Evolutionary conservation across 2,113 vertebrate genomes (phyloP).

Genomic region (Psilopogon haemacephalus): DNA sequence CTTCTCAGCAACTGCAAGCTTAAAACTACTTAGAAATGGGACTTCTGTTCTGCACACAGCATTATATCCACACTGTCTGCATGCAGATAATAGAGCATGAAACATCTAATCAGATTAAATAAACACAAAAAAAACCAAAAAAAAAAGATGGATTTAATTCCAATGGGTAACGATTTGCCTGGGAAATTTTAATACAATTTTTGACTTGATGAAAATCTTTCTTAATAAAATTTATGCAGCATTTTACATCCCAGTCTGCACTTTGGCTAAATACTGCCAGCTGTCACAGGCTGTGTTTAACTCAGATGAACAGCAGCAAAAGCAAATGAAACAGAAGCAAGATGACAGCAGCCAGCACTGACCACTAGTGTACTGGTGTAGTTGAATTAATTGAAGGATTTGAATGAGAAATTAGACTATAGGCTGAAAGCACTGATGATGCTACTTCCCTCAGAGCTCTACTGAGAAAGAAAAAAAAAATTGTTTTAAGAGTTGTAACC

Average conservation of each 20-base stretch:
- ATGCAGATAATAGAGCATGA: background rate
- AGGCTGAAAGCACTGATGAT: too few relatives aligned
- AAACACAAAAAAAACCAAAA: background rate
- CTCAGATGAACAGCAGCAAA: background rate
- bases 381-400: too few relatives aligned
- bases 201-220: background rate
- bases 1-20: background rate
- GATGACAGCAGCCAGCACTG: background rate
- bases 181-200: background rate
- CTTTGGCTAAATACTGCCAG: background rate
- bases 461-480: too few relatives aligned
- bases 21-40: background rate
- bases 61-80: background rate
- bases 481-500: too few relatives aligned
- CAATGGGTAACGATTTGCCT: background rate
- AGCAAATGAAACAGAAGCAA: background rate
- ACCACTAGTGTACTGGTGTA: too few relatives aligned
- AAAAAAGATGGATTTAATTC: background rate
- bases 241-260: background rate
- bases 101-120: background rate
- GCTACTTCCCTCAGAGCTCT: too few relatives aligned
- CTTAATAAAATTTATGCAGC: background rate
- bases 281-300: background rate
- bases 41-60: background rate
- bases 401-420: too few relatives aligned